phyloP scores from a whole-genome alignment of 2,113 vertebrate species.

The Pyrgilauda ruficollis region DNA sequence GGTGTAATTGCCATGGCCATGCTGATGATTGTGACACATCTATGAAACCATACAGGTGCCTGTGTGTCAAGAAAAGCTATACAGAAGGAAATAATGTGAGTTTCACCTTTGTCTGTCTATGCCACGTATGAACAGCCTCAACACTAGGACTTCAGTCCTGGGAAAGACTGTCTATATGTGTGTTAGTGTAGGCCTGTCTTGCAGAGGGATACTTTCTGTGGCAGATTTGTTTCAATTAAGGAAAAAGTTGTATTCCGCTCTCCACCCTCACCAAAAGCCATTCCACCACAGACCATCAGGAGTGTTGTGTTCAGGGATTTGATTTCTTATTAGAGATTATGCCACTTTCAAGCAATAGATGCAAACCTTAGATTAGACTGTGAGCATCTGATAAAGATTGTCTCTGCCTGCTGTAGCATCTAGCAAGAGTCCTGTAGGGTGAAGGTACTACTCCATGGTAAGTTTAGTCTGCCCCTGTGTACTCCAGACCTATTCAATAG shows the following conservation, averaged over 20 bases:
- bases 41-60: slow-evolving; percentile 78
- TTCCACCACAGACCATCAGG: not conserved
- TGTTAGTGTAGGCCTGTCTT: not conserved
- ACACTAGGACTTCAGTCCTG: not conserved
- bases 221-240: not conserved
- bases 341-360: not conserved
- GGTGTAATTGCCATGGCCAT: slow-evolving; percentile 90
- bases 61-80: slow-evolving; percentile 83
- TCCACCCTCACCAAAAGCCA: not conserved
- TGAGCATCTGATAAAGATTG: not conserved
- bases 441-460: not conserved
- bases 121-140: not conserved
- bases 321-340: not conserved
- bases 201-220: not conserved
- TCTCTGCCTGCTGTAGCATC: not conserved
- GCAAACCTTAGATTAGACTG: not conserved
- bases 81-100: slow-evolving; percentile 88
- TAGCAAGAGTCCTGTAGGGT: not conserved
- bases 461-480: not conserved
- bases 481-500: not conserved
- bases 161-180: not conserved
- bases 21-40: slow-evolving; percentile 80
- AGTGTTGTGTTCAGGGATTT: not conserved
- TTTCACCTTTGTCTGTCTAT: not conserved
- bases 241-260: not conserved